phyloP scores from a whole-genome alignment of 1,140 invertebrate genomes.

The Papilio xuthus region DNA sequence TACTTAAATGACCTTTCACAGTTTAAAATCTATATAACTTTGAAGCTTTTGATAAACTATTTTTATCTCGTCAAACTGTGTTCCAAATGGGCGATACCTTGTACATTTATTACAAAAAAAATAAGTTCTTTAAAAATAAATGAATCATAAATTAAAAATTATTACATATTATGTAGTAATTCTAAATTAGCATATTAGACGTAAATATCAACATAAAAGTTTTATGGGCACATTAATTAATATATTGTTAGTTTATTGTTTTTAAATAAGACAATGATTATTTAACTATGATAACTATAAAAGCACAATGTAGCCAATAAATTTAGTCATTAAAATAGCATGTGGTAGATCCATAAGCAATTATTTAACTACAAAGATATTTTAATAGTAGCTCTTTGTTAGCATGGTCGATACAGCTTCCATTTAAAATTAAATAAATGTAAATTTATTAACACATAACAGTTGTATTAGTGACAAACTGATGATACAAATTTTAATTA shows the following conservation, averaged over 20 bases:
- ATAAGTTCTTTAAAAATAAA: not conserved
- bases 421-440: no score
- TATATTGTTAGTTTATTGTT: not conserved
- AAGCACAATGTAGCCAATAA: not conserved
- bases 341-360: not conserved
- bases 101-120: not conserved
- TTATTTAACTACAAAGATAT: not conserved
- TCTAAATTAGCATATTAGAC: constrained; percentile 16
- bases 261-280: constrained; percentile 6
- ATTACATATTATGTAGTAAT: not conserved
- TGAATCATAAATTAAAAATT: constrained; percentile 6
- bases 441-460: no score
- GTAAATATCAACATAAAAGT: not conserved
- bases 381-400: not conserved
- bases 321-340: not conserved
- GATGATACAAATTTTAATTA: no score
- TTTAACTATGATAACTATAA: not conserved
- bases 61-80: not conserved
- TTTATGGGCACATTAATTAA: constrained; percentile 8
- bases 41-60: no score
- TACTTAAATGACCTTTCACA: not conserved
- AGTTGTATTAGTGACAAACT: no score
- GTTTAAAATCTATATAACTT: no score
- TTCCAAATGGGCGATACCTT: not conserved
- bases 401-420: not conserved